Evolutionary conservation across 1,140 invertebrate species (phyloP).

Genomic region (Cryptotermes secundus): DNA sequence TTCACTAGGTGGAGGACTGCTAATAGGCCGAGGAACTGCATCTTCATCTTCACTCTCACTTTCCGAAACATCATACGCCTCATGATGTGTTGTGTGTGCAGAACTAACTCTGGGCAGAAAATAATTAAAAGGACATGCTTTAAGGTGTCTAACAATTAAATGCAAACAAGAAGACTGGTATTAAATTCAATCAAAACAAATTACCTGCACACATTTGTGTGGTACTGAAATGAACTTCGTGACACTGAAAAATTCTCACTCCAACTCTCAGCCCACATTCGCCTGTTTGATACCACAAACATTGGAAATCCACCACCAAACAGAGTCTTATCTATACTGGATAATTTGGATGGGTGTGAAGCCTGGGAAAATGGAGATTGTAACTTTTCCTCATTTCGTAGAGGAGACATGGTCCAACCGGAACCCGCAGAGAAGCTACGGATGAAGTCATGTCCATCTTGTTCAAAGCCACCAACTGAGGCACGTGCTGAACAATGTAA

Average conservation of each 20-base stretch:
- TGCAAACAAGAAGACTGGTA: background rate
- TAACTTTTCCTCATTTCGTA: background rate
- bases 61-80: constrained; percentile 40
- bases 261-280: background rate
- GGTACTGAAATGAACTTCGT: constrained; percentile 31
- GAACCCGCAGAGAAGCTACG: constrained; percentile 29
- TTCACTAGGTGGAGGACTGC: constrained; percentile 34
- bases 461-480: background rate
- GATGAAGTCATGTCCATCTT: constrained; percentile 23
- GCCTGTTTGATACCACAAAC: background rate
- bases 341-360: background rate
- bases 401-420: constrained; percentile 1
- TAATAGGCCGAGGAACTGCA: constrained; percentile 30
- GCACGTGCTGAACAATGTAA: background rate
- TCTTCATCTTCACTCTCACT: constrained; percentile 46
- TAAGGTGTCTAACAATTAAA: background rate
- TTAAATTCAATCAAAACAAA: background rate
- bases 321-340: constrained; percentile 1
- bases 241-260: constrained; percentile 29
- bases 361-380: background rate
- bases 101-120: constrained; percentile 4
- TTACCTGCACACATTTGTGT: constrained; percentile 26
- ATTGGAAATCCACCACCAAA: background rate
- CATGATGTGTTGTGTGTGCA: constrained; percentile 30
- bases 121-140: background rate